A percentile compares a stretch with the other conserved stretches of the same genome.
Evolutionary conservation across 2,113 vertebrate species (phyloP).

Genomic region (Empidonax alnorum): DNA sequence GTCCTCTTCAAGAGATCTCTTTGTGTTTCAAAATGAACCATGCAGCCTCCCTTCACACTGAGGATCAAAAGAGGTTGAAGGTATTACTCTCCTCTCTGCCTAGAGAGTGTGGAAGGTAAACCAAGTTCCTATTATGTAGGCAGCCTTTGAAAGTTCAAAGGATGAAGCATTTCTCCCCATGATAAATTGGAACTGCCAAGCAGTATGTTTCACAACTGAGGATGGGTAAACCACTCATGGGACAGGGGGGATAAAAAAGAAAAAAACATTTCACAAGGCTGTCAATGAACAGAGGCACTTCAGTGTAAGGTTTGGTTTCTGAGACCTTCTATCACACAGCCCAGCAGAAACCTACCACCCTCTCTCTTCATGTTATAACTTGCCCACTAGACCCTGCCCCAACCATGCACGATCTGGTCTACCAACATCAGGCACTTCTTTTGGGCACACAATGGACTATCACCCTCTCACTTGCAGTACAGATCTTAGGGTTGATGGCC

Average conservation of each 20-base stretch:
- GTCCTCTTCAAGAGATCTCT: not conserved
- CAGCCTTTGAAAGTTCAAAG: slow-evolving; percentile 46
- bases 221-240: not conserved
- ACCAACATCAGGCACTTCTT: not conserved
- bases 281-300: not conserved
- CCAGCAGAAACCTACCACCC: not conserved
- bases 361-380: not conserved
- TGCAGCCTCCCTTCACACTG: not conserved
- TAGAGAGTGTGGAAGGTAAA: slow-evolving; percentile 5
- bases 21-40: not conserved
- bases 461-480: not conserved
- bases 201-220: not conserved
- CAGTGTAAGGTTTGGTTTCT: not conserved
- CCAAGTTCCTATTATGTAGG: not conserved
- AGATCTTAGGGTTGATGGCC: not conserved
- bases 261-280: not conserved
- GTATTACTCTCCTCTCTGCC: not conserved
- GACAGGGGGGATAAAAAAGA: not conserved
- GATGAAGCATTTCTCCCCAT: slow-evolving; percentile 26
- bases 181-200: slow-evolving; percentile 38
- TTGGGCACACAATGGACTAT: not conserved
- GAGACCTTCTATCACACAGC: not conserved
- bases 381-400: not conserved
- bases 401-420: not conserved
- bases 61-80: slow-evolving; percentile 34